Evolutionary conservation across 1,140 invertebrate species (phyloP), one percentile per base, ranked within the genome.

Genomic region (Asbolus verrucosus): DNA sequence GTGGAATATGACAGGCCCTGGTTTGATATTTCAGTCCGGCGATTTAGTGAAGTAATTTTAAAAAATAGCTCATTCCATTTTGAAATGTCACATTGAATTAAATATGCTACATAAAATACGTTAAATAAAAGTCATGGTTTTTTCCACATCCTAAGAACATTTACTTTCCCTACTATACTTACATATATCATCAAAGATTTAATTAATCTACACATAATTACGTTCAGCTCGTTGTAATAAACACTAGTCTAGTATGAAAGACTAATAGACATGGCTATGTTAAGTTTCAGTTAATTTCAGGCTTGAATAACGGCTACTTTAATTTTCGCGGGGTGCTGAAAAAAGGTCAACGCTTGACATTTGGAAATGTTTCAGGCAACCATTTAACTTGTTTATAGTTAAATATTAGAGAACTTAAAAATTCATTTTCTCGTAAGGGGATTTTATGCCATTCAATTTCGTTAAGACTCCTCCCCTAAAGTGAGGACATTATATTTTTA

Each of bases 281-380:
- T 67, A 65, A 72, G 59, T 72, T 72, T 72, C 66, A 68, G 60
- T 72, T 68, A 72, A 72, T 72, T 72, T 72, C 60, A 72, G 70
- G 70, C 70, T 50, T 72, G 70, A 68, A 67, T 72, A 21, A 68
- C 65, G 66, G 31, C 60, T 72, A 72, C 65, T 72, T 72, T 72
- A 72, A 72, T 72, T 72, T 72, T 69, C 70, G 70, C 60, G 70
- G 66, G 60, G 66, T 60, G 60, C 54, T 60, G 62, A 65, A 65
- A 65, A 72, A 72, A 72, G 70, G 70, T 72, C 70, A 72, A 38
- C 65, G 18, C 36, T 72, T 72, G 70, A 72, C 70, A 72, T 72
- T 72, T 6, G 30, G 30, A 70, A 70, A 65, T 65, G 39, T 70
- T 65, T 60, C 62, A 65, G 62, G 61, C 27, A 59, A 70, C 62